Conservation (phyloP, 2,797 vertebrate species). For the Fringilla coelebs region DNA sequence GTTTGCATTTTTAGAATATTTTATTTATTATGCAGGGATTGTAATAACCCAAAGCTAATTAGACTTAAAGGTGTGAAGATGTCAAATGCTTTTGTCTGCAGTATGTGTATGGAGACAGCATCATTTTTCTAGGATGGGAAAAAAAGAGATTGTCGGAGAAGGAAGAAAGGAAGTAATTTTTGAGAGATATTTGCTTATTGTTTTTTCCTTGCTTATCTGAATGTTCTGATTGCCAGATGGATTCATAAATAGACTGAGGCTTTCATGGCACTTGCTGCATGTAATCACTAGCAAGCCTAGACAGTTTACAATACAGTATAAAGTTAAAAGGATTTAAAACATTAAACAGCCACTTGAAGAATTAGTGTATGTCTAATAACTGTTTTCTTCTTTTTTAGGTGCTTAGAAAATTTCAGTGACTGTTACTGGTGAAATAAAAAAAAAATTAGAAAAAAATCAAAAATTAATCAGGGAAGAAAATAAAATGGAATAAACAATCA, state of each 20-base stretch:
- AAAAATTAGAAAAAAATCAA: neutral
- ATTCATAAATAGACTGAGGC: neutral
- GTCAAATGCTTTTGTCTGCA: neutral
- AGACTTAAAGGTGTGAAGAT: constrained; percentile 5
- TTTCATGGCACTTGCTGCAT: neutral
- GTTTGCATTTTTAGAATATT: constrained; percentile 9
- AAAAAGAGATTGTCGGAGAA: neutral
- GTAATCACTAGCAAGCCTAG: neutral
- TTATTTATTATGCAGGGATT: neutral
- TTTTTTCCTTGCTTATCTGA: constrained; percentile 14
- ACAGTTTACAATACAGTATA: neutral
- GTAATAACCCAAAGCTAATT: neutral
- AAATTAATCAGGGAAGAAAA: neutral
- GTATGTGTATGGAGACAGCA: neutral
- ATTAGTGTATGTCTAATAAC: neutral
- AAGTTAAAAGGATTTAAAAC: neutral
- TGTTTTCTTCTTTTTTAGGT: neutral
- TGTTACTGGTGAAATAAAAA: neutral
- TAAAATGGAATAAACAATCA: neutral
- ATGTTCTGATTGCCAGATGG: neutral
- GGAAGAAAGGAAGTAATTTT: neutral
- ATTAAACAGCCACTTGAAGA: neutral
- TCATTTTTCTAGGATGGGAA: neutral
- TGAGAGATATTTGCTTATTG: neutral
- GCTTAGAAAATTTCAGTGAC: neutral